Evolutionary conservation across 2,113 vertebrate genomes (phyloP), one percentile per base, ranked within the genome.

Genomic region (Sorex fumeus): DNA sequence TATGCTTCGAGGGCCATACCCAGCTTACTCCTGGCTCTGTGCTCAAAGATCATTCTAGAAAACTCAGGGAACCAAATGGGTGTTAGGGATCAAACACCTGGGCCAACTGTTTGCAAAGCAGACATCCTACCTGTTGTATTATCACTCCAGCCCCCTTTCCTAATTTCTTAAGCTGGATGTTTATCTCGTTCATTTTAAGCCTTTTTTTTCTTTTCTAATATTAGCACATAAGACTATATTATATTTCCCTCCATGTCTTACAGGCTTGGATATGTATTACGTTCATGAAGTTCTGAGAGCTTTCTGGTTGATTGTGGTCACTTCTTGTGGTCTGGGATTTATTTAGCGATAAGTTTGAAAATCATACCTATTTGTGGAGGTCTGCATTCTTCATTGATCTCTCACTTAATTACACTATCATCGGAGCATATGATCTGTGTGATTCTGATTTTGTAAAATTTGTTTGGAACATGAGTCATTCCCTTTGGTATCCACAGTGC

Each of bases 351-450:
- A 64, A 84, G 43, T 79, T 91, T 75, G 34, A 32, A 75, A 89
- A 70, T 71, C 50, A 9, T 40, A 70, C 18, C 43, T 13, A 53
- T 77, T 80, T 84, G 27, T 40, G 34, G 79, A 28, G 64, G 43
- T 91, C 86, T 80, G 57, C 71, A 84, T 89, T 93, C 57, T 27
- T 90, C 71, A 57, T 18, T 91, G 78, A 82, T 75, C 94, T 93
- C 53, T 78, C 18, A 62, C 64, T 88, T 84, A 69, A 77, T 90
- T 75, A 15, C 28, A 6, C 32, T 93, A 62, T 87, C 76, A 74
- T 50, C 36, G 40, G 64, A 50, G 43, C 50, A 79, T 74, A 40
- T 60, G 25, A 28, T 74, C 21, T 87, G 32, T 3, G 6, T 87
- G 62, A 83, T 28, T 66, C 6, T 19, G 77, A 50, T 32, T 72